Percentiles rank a stretch among this genome's conserved stretches.
Evolutionary conservation across 2,888 invertebrate species (phyloP).

Genomic region (Atethmia centrago): DNA sequence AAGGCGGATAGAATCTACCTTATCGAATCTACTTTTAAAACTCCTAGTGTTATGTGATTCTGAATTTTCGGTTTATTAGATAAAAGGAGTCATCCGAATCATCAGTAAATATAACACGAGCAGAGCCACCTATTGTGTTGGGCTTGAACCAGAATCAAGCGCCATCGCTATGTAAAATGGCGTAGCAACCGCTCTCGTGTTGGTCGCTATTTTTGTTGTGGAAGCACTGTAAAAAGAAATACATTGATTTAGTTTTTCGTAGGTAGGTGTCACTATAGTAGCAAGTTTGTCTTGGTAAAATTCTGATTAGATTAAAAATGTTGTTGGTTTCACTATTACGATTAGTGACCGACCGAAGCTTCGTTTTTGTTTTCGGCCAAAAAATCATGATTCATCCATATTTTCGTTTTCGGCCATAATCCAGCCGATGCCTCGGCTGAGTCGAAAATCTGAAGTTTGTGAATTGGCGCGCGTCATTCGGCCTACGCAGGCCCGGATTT

Average conservation of each 20-base stretch:
- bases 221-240: background rate
- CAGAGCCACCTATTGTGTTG: conserved; percentile 47
- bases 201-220: background rate
- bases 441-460: no score
- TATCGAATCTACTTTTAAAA: background rate
- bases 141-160: conserved; percentile 30
- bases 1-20: background rate
- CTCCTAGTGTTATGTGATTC: no score
- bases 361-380: no score
- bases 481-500: no score
- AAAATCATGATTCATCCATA: no score
- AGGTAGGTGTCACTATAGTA: conserved; percentile 47
- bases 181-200: background rate
- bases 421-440: no score
- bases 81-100: background rate
- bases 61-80: background rate
- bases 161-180: background rate
- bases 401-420: no score
- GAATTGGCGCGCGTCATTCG: no score
- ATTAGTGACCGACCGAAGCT: no score
- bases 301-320: background rate
- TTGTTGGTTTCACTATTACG: background rate
- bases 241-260: background rate
- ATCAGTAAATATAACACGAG: background rate
- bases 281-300: background rate